phyloP scores from a whole-genome alignment of 2,797 vertebrate species.

The Falco berigora region DNA sequence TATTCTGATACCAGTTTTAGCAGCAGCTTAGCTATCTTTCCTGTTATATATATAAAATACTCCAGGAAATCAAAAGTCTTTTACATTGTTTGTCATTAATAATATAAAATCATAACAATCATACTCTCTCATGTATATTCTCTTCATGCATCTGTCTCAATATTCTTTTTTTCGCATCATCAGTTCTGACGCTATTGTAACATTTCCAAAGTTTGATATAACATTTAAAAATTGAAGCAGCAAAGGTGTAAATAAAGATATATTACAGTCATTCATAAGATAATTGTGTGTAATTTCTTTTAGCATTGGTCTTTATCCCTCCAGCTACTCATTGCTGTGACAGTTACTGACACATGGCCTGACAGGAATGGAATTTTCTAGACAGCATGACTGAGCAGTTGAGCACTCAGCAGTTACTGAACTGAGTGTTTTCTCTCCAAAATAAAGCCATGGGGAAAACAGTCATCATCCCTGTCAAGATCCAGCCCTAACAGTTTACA shows the following conservation, averaged over 20 bases:
- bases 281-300: background rate
- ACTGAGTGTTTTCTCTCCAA: background rate
- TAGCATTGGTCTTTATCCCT: background rate
- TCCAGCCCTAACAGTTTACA: background rate
- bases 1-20: background rate
- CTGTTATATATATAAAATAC: background rate
- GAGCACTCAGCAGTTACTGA: background rate
- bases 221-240: background rate
- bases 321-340: background rate
- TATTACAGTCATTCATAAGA: background rate
- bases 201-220: background rate
- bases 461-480: background rate
- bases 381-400: background rate
- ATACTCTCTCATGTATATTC: background rate
- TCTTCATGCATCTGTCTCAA: background rate
- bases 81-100: background rate
- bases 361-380: conserved; percentile 6
- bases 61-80: background rate
- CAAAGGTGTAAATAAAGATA: background rate
- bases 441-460: background rate
- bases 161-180: background rate
- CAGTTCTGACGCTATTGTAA: background rate
- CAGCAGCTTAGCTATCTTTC: background rate
- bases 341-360: conserved; percentile 1
- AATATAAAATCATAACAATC: background rate